Base-by-base conservation (phyloP, 1,140 invertebrate genomes). In the Drosophila mauritiana region DNA sequence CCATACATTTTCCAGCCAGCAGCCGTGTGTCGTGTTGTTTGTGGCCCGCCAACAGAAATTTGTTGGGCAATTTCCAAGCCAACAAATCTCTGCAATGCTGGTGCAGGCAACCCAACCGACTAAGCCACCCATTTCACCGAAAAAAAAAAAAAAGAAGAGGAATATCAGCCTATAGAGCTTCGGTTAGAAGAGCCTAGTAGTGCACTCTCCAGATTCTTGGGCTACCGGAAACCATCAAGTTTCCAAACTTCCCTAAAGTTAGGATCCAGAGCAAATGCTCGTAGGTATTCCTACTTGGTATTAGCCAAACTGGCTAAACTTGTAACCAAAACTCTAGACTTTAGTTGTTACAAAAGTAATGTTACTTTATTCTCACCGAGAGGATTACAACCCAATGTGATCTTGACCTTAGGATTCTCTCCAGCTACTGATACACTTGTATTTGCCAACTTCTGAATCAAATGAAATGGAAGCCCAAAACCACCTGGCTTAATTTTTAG, bases 41-140 rank as follows among this genome's bases (percentile, higher is more conserved):
- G 83, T 83, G 84, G 84, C 42, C 79, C 80, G 76, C 79, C 84
- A 83, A 89, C 84, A 88, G 84, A 88, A 88, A 88, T 88, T 88
- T 88, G 83, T 89, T 88, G 83, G 83, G 72, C 84, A 89, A 89
- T 88, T 89, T 88, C 84, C 84, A 89, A 88, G 84, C 83, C 84
- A 88, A 83, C 83, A 88, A 88, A 89, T 88, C 83, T 89, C 79
- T 83, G 83, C 84, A 86, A 82, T 67, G 77, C 73, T 67, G 75
- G 59, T 65, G 82, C 74, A 68, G 67, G 48, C 17, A 55, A 15
- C 57, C 40, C 31, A 53, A 45, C 40, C 17, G 43, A 2, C 61
- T 11, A 25, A 58, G 4, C 11, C 42, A 20, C 36, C 34, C 54
- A 20, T 12, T 4, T 17, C 20, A 10, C 34, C 8, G n/a, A 11